Base-by-base conservation (phyloP, 2,797 vertebrate genomes). In the Tinamus major region DNA sequence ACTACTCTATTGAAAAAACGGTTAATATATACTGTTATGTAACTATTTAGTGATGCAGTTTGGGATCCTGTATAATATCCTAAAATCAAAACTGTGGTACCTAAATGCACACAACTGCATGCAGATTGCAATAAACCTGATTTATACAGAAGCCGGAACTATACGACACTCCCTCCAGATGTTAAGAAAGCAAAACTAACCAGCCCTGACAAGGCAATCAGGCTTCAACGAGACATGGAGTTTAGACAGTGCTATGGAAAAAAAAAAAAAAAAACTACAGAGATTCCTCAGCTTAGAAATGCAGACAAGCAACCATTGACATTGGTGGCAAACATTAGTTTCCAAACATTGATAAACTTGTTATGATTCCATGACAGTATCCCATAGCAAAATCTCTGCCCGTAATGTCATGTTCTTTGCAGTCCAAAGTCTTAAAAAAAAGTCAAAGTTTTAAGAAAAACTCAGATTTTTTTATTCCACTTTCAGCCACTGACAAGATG, bases 171-270 rank as follows among this genome's bases (percentile, higher is more conserved):
- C 70, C 41, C 79, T 91, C 79, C 93, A 95, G 87, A 93, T 94
- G 92, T 91, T 92, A 91, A 80, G 72, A 90, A 92, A 80, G 42
- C 24, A 85, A 92, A 87, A 71, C 65, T 77, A 84, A 49, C 58
- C 79, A 87, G 56, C 64, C 74, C 91, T 95, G 93, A 92, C 92
- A 95, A 94, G 63, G 87, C 69, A 93, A 84, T 89, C 87, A 91
- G 62, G 76, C 63, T 87, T 92, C 76, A 20, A 39, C 83, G 58
- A 90, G 64, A 89, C 31, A n/a, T 41, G 31, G 35, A 68, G 41
- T 58, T 93, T 77, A 92, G 77, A 72, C 67, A 88, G 44, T 35
- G 35, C 41, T 85, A 5, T 53, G 33, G 53, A 23, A 35, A 26
- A 26, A 37, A 26, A 62, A 37, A 56, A 77, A 77, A 85, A 95